Evolutionary conservation across 2,113 vertebrate genomes (phyloP), one percentile per base, ranked within the genome.

Genomic region (Oryzias woworae): DNA sequence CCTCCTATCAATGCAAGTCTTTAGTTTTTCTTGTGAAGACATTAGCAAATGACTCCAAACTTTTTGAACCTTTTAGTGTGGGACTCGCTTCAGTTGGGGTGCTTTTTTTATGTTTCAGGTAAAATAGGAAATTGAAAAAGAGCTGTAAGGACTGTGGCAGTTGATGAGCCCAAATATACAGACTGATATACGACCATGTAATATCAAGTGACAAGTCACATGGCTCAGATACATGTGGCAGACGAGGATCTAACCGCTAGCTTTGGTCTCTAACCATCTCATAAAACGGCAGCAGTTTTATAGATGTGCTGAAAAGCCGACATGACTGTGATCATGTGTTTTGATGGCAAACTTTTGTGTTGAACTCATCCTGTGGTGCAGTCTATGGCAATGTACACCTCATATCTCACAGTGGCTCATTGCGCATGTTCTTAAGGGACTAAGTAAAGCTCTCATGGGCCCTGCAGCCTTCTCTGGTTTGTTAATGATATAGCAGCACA

Each of bases 401-500:
- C 5, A 7, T 59, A 49, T 58, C 66, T 58, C 23, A 2, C 4
- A 14, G 66, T 43, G 42, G 66, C 68, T 74, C 72, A 51, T 81
- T 70, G 68, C 52, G 16, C 47, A 51, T 76, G 79, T 65, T 81
- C 31, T 60, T 53, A 69, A 16, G 60, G 50, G 24, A 2, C 62
- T 20, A 49, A 62, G 70, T 60, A 24, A 55, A 77, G 66, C 66
- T 23, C 66, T n/a, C 7, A 0, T 6, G 16, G 66, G 70, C 63
- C 61, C 75, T 51, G 66, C 58, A 54, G 66, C 31, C 57, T 46
- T 43, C 69, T 36, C 66, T 69, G 82, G 77, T 73, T 62, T 77
- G 86, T 81, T 81, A 83, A 86, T 80, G 73, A 77, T 70, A 78
- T 62, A 69, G 72, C 81, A 72, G 68, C 81, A 87, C 83, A 88